These are phyloP conservation scores for Pogonophryne albipinna DNA, from an alignment of 2,797 vertebrate species.

Conservation along the genomic window DNA sequence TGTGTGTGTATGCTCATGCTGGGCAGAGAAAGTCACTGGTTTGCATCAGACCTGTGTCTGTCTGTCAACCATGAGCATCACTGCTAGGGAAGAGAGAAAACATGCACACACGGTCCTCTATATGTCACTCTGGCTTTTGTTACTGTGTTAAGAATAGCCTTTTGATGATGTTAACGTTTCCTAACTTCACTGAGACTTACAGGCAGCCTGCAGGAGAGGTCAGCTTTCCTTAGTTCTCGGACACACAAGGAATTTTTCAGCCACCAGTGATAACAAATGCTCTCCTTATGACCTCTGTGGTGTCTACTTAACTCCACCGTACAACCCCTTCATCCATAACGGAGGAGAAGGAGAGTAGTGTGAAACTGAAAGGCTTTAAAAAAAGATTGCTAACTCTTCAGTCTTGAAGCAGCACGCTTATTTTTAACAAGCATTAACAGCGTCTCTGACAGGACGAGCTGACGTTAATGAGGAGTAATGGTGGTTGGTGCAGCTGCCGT, in stretches of 20 bases:
- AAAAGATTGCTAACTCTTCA: conserved; percentile 14
- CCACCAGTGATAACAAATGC: conserved; percentile 43
- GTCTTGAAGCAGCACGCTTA: conserved; percentile 40
- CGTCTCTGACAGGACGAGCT: conserved; percentile 63
- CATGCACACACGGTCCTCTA: conserved; percentile 2
- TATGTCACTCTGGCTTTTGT: conserved; percentile 27
- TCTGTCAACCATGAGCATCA: conserved; percentile 26
- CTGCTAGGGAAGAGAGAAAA: conserved; percentile 28
- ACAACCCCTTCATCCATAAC: conserved; percentile 46
- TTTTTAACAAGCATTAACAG: conserved; percentile 64
- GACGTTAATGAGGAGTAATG: conserved; percentile 79
- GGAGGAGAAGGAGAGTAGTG: neutral
- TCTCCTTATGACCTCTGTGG: conserved; percentile 32
- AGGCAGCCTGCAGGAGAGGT: neutral
- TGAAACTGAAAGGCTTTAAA: conserved; percentile 23
- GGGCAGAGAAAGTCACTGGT: conserved; percentile 22
- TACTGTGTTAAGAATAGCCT: conserved; percentile 25
- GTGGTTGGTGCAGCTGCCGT: conserved; percentile 46
- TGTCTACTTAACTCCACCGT: conserved; percentile 43
- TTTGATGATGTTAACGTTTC: conserved; percentile 19
- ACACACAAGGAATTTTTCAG: conserved; percentile 20
- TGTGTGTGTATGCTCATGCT: conserved; percentile 12
- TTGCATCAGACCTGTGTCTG: conserved; percentile 37
- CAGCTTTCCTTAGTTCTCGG: neutral
- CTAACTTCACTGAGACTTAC: neutral